Percentiles rank a stretch among this genome's conserved stretches.
Evolutionary conservation across 2,888 invertebrate species (phyloP).

Genomic region (Pollenia angustigena): DNA sequence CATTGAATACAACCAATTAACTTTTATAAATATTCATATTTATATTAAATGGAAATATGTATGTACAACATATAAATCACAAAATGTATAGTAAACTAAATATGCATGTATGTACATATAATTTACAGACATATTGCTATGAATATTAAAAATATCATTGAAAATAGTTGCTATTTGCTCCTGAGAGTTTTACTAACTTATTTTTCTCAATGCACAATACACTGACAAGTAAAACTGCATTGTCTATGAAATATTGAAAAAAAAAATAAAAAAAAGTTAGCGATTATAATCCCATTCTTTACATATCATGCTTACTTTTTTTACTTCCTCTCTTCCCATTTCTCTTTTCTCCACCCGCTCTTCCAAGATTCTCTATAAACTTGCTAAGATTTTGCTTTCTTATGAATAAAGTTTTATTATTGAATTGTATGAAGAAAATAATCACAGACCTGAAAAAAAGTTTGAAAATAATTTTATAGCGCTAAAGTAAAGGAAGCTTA

Average conservation of each 20-base stretch:
- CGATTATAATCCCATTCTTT: conserved; percentile 28
- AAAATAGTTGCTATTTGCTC: not conserved
- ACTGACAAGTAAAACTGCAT: not conserved
- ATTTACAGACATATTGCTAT: no score
- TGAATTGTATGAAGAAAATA: conserved; percentile 28
- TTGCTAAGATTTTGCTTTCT: conserved; percentile 20
- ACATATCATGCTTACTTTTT: not conserved
- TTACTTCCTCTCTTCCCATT: not conserved
- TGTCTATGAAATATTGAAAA: not conserved
- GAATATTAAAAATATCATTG: not conserved
- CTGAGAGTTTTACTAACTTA: not conserved
- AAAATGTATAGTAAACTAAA: no score
- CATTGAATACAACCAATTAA: no score
- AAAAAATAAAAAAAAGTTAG: not conserved
- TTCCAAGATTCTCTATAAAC: not conserved
- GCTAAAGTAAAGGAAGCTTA: not conserved
- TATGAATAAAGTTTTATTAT: conserved; percentile 30
- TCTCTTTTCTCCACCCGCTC: no score
- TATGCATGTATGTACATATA: no score
- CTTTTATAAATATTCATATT: no score
- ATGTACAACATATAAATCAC: not conserved
- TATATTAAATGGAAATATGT: no score
- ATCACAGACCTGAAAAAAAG: not conserved
- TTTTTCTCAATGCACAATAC: not conserved
- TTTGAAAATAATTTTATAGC: not conserved